Evolutionary conservation across 2,113 vertebrate genomes (phyloP), one percentile per base, ranked within the genome.

Genomic region (Furnarius figulus): DNA sequence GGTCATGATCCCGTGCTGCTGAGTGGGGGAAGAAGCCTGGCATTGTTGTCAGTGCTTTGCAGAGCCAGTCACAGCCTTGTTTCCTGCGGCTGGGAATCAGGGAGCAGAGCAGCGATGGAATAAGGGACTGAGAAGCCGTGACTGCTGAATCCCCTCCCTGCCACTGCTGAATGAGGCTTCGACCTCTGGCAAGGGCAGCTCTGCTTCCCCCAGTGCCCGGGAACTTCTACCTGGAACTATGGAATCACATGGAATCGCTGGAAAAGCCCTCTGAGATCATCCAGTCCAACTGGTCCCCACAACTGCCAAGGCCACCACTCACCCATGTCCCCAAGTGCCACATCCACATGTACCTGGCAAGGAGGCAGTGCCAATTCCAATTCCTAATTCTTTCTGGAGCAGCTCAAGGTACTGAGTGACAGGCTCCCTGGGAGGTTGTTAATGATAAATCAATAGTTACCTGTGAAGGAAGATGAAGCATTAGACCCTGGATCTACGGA

Each of bases 21-120:
- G 8, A 14, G 87, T 0, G 0, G n/a, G 46, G 84, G 42, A 75
- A 93, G 73, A 87, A 93, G 87, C 73, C 68, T 50, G 0, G 42
- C 77, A 52, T 87, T 91, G 95, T 67, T 93, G 85, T 16, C 71
- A 67, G 89, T 75, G 95, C 93, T 95, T 53, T 91, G 91, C 89
- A 87, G 95, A 95, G 96, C 84, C 93, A 72, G 61, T 87, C 96
- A 63, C 93, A 2, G 95, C 92, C 81, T 85, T 39, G 77, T 68
- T 67, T 37, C 55, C 93, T 14, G 4, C 22, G 33, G 7, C 2
- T 68, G 59, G 31, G 44, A 86, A 8, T 31, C 68, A 25, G 84
- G 68, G 73, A 87, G 61, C 2, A 1, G 40, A 52, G 61, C 66
- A 71, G 74, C 2, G 7, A 4, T 4, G 16, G 80, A 81, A 80